Percentiles rank a stretch among this genome's conserved stretches.
Evolutionary conservation across 2,888 invertebrate species (phyloP).

Genomic region (Euplexia lucipara): DNA sequence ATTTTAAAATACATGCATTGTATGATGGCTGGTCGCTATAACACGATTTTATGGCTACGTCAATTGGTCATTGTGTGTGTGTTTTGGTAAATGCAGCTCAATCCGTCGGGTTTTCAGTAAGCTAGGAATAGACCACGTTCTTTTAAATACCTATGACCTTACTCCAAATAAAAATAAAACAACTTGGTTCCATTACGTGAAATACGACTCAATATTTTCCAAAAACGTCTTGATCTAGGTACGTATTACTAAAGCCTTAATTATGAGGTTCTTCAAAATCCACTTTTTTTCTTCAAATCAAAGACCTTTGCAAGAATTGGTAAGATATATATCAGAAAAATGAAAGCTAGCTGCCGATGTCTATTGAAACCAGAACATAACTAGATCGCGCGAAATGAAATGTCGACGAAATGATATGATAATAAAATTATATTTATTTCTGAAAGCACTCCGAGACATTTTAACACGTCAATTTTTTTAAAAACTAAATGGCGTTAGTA

Average conservation of each 20-base stretch:
- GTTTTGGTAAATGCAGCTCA: constrained; percentile 24
- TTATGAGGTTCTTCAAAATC: no score
- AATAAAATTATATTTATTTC: no score
- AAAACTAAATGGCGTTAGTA: no score
- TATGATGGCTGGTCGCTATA: constrained; percentile 7
- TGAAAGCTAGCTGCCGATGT: background rate
- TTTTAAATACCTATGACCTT: no score
- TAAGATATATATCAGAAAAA: constrained; percentile 2
- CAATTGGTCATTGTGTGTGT: constrained; percentile 38
- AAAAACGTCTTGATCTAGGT: background rate
- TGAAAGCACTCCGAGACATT: no score
- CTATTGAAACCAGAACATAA: background rate
- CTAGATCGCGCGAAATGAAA: background rate
- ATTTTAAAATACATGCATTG: constrained; percentile 35
- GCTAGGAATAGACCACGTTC: background rate
- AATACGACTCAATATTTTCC: background rate
- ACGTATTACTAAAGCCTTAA: background rate
- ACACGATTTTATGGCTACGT: constrained; percentile 10
- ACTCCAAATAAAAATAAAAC: background rate
- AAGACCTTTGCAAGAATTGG: background rate
- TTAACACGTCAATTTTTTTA: no score
- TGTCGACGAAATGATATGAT: no score
- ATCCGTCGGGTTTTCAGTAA: background rate
- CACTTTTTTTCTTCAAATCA: no score
- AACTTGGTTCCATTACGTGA: background rate